Evolutionary conservation across 2,888 invertebrate genomes (phyloP).

Genomic region (Gandaritis pyraliata): DNA sequence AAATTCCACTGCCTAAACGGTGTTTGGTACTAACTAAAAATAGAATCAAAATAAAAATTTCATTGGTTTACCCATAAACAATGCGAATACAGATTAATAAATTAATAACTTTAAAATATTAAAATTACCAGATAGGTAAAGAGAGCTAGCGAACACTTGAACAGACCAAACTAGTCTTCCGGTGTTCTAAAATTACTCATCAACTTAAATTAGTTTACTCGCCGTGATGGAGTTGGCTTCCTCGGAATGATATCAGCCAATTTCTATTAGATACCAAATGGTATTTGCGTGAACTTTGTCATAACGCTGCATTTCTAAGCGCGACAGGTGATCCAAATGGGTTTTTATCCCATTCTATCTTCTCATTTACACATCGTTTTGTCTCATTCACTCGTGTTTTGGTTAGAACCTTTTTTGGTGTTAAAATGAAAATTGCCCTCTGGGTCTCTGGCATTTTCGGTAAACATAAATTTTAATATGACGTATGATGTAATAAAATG

Average conservation of each 20-base stretch:
- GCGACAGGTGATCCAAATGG: constrained; percentile 61
- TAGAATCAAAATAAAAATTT: too few relatives aligned
- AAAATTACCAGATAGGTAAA: constrained; percentile 6
- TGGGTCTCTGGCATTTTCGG: constrained; percentile 39
- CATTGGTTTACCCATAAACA: too few relatives aligned
- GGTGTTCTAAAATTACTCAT: constrained; percentile 14
- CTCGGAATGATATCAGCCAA: constrained; percentile 11
- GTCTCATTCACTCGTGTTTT: constrained; percentile 28
- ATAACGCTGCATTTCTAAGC: constrained; percentile 53
- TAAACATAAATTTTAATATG: constrained; percentile 45
- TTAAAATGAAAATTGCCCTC: constrained; percentile 42
- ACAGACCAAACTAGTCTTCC: constrained; percentile 12
- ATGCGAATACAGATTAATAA: too few relatives aligned
- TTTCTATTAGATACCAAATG: constrained; percentile 21
- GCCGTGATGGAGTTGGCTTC: neutral
- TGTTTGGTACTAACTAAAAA: too few relatives aligned
- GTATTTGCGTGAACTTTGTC: constrained; percentile 50
- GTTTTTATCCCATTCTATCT: constrained; percentile 33
- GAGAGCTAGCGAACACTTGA: constrained; percentile 7
- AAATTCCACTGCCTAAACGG: too few relatives aligned
- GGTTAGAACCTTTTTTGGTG: constrained; percentile 38
- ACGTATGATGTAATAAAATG: constrained; percentile 41
- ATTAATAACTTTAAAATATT: neutral
- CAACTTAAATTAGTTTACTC: constrained; percentile 21
- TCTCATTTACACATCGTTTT: constrained; percentile 27